Percentiles rank a stretch among this genome's conserved stretches.
phyloP scores from a whole-genome alignment of 1,140 invertebrate genomes.

The Solen grandis region DNA sequence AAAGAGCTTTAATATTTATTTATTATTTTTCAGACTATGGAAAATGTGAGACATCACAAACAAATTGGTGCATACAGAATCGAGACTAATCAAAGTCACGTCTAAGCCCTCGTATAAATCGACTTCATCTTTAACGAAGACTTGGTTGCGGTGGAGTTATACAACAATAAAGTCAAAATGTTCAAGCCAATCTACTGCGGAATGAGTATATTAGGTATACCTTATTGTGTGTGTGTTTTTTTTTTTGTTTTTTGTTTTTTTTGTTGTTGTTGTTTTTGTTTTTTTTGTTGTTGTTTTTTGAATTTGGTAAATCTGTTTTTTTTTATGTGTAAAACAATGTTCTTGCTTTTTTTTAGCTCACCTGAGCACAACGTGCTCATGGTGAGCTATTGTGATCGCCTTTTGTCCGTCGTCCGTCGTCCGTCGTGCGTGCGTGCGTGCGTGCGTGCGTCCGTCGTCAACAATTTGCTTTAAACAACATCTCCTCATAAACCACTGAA shows the following conservation, averaged over 20 bases:
- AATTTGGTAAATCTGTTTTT: conserved; percentile 5
- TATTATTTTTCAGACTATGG: neutral
- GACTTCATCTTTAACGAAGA: conserved; percentile 73
- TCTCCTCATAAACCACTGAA: too few species aligned
- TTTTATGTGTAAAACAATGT: too few species aligned
- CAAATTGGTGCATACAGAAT: conserved; percentile 28
- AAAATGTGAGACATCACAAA: conserved; percentile 14
- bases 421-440: too few species aligned
- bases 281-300: neutral
- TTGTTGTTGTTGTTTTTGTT: neutral
- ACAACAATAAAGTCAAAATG: conserved; percentile 55
- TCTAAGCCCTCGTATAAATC: conserved; percentile 76
- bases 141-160: conserved; percentile 56
- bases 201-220: conserved; percentile 62
- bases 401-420: too few species aligned
- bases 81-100: conserved; percentile 62
- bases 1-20: too few species aligned
- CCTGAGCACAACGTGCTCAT: too few species aligned
- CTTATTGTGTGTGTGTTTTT: conserved; percentile 27
- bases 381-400: too few species aligned
- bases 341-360: too few species aligned
- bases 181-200: conserved; percentile 68
- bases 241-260: neutral
- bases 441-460: too few species aligned
- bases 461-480: too few species aligned